Conservation (phyloP, 2,888 invertebrate species). For the Hemithea aestivaria region DNA sequence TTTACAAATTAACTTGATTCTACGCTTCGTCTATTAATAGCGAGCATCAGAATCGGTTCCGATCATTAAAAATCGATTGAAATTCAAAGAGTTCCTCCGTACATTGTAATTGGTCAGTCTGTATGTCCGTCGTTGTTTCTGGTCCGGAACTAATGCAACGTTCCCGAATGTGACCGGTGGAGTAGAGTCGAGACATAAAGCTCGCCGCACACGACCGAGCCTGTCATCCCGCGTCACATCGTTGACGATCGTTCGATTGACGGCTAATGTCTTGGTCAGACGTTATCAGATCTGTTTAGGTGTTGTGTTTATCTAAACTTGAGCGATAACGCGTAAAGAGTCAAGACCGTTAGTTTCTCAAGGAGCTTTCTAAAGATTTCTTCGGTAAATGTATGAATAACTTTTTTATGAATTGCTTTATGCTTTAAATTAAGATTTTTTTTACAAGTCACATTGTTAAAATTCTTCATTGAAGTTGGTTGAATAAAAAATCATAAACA, state of each 20-base stretch:
- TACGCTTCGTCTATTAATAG: slow-evolving; percentile 2
- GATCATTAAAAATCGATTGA: slow-evolving; percentile 4
- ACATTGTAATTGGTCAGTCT: slow-evolving; percentile 3
- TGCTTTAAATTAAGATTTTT: too few relatives aligned
- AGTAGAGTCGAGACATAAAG: slow-evolving; percentile 10
- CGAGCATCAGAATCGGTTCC: slow-evolving; percentile 2
- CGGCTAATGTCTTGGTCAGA: slow-evolving; percentile 4
- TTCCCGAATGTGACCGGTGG: slow-evolving; percentile 24
- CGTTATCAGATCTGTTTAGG: not conserved
- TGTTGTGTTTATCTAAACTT: too few relatives aligned
- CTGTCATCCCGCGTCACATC: slow-evolving; percentile 11
- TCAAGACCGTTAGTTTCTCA: too few relatives aligned
- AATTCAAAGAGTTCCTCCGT: slow-evolving; percentile 2
- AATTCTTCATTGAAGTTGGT: too few relatives aligned
- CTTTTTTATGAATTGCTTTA: too few relatives aligned
- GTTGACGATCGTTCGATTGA: slow-evolving; percentile 10
- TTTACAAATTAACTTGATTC: slow-evolving; percentile 2
- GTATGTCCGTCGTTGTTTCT: slow-evolving; percentile 16
- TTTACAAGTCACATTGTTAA: too few relatives aligned
- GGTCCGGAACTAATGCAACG: slow-evolving; percentile 35
- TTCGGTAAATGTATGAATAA: too few relatives aligned
- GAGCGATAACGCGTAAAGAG: too few relatives aligned
- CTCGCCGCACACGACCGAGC: slow-evolving; percentile 14
- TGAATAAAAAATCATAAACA: too few relatives aligned
- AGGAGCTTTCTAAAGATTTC: too few relatives aligned